Percentiles rank a stretch among this genome's conserved stretches.
phyloP scores from a whole-genome alignment of 2,797 vertebrate genomes.

The Oophaga sylvatica region DNA sequence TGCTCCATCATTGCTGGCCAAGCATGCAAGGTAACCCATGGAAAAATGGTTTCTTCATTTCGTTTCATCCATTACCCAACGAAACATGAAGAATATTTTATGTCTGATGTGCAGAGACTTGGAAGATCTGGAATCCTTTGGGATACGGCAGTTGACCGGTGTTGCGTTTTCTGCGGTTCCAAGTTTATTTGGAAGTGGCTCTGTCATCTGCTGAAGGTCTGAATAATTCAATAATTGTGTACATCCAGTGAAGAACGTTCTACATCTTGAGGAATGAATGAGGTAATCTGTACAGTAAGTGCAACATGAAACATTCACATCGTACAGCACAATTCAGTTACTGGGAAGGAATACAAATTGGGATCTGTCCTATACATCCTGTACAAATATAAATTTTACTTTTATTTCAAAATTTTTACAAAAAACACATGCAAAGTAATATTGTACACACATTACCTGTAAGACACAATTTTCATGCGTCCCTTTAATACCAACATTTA shows the following conservation, averaged over 20 bases:
- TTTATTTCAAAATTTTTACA: background rate
- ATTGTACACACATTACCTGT: background rate
- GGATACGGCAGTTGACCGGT: background rate
- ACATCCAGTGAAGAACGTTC: constrained; percentile 15
- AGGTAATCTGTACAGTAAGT: constrained; percentile 52
- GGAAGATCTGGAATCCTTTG: constrained; percentile 39
- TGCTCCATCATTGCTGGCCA: constrained; percentile 12
- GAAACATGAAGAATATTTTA: background rate
- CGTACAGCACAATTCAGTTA: constrained; percentile 11
- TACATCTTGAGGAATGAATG: background rate
- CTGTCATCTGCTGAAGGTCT: constrained; percentile 18
- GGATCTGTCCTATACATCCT: background rate
- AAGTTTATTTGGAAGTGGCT: constrained; percentile 5
- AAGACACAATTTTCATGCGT: background rate
- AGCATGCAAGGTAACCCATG: constrained; percentile 30
- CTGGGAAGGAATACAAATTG: background rate
- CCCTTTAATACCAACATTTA: too few relatives aligned
- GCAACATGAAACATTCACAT: constrained; percentile 35
- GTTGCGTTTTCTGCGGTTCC: background rate
- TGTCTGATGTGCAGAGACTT: background rate
- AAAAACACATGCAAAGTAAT: background rate
- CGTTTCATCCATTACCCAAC: background rate
- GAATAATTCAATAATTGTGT: background rate
- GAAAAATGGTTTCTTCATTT: background rate
- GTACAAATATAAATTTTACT: background rate